These are phyloP conservation scores for Drosophila pallidifrons DNA, from an alignment of 1,140 invertebrate genomes.

Conservation along the genomic window DNA sequence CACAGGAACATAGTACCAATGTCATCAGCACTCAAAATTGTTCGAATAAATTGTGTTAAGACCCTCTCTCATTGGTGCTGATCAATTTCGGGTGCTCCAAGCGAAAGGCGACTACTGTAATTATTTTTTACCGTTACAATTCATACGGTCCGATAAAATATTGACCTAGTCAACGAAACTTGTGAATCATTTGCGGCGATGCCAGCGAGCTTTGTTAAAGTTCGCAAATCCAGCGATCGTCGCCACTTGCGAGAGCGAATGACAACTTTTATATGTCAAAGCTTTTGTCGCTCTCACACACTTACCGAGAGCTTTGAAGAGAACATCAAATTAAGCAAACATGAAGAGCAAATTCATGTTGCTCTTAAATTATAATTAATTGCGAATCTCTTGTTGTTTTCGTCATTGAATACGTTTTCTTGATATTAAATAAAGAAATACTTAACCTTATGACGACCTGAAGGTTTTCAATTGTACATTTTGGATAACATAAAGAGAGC, in stretches of 20 bases:
- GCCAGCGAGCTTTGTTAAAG: slow-evolving; percentile 14
- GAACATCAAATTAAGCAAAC: slow-evolving; percentile 7
- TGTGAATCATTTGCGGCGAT: slow-evolving; percentile 42
- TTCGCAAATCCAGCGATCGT: slow-evolving; percentile 6
- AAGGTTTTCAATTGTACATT: slow-evolving; percentile 48
- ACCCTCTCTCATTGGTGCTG: slow-evolving; percentile 24
- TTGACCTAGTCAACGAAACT: slow-evolving; percentile 77
- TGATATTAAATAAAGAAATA: slow-evolving; percentile 44
- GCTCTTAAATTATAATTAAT: slow-evolving; percentile 16
- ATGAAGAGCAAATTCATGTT: not conserved
- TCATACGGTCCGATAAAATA: slow-evolving; percentile 47
- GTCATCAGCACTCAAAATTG: not conserved
- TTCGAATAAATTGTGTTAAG: slow-evolving; percentile 3
- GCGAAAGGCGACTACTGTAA: slow-evolving; percentile 47
- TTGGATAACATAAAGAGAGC: slow-evolving; percentile 11
- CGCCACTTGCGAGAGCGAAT: not conserved
- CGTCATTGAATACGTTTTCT: slow-evolving; percentile 48
- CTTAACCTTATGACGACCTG: slow-evolving; percentile 43
- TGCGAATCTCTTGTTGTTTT: slow-evolving; percentile 17
- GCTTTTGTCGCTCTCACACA: not conserved
- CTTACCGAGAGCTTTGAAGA: slow-evolving; percentile 3
- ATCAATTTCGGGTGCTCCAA: slow-evolving; percentile 51
- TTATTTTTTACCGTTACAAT: slow-evolving; percentile 71
- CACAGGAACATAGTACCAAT: not conserved
- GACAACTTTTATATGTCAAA: slow-evolving; percentile 7